Evolutionary conservation across 2,888 invertebrate species (phyloP).

Genomic region (Furcula furcula): DNA sequence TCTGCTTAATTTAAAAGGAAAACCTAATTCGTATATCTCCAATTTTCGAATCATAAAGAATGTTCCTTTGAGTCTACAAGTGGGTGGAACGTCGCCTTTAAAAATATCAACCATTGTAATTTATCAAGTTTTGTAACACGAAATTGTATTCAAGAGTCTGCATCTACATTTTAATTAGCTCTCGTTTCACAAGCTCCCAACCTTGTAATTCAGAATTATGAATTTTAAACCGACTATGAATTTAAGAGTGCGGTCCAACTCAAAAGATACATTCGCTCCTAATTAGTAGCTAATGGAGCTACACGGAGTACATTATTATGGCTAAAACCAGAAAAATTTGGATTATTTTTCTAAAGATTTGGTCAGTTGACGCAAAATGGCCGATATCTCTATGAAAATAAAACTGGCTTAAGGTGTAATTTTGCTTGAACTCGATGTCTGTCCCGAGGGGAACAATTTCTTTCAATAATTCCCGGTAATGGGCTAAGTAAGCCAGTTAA

Average conservation of each 20-base stretch:
- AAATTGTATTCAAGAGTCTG: conserved; percentile 2
- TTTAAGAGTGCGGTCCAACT: conserved; percentile 23
- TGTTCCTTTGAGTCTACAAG: too few relatives aligned
- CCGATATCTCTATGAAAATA: conserved; percentile 13
- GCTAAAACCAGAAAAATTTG: conserved; percentile 46
- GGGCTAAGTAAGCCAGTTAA: conserved; percentile 62
- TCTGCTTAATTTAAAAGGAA: too few relatives aligned
- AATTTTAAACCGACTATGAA: conserved; percentile 27
- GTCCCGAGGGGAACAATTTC: conserved; percentile 48
- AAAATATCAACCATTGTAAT: too few relatives aligned
- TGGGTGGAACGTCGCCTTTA: too few relatives aligned
- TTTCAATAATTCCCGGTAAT: conserved; percentile 61
- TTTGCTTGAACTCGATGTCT: conserved; percentile 12
- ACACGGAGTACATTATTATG: conserved; percentile 41
- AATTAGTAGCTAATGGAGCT: conserved; percentile 55
- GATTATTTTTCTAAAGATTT: conserved; percentile 36
- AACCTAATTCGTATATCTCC: too few relatives aligned
- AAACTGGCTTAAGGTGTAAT: conserved; percentile 17
- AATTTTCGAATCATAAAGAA: too few relatives aligned
- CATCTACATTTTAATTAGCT: conserved; percentile 20
- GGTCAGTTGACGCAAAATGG: conserved; percentile 18
- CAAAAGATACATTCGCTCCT: conserved; percentile 38
- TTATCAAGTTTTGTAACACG: background rate
- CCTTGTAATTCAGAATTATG: conserved; percentile 29
- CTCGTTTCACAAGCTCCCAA: conserved; percentile 16